Base-by-base conservation (phyloP, 1,140 invertebrate species). In the Matsumurasca onukii region DNA sequence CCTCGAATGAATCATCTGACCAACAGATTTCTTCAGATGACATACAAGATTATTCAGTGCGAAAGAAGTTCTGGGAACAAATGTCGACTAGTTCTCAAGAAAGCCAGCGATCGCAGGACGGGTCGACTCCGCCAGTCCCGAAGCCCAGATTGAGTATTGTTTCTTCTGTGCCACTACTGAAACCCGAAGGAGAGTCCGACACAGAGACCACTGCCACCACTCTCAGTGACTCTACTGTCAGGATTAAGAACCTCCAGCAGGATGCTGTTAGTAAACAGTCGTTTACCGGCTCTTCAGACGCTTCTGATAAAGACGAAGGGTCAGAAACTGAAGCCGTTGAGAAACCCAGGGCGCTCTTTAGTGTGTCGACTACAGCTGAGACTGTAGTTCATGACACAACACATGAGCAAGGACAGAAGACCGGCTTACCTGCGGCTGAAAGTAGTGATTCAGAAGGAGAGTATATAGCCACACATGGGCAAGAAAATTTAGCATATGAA, bases 61-160 rank as follows among this genome's bases (percentile, higher is more conserved):
- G 78, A 66, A 82, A 81, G 70, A 79, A 80, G 70, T 83, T 83
- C 72, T 83, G 82, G 82, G 82, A 83, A 74, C 78, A 78, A 70
- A 73, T 78, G 24, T 72, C 74, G 22, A 61, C 68, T 25, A 61
- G 29, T 20, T 30, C 3, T 22, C 67, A 59, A 69, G 34, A 20
- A 31, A 22, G 55, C 45, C 49, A 55, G 65, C 24, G 66, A 67
- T 45, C 52, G 25, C 77, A 79, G 72, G 69, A 74, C 31, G 15
- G 62, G 17, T 64, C 31, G 0, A 39, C 65, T 65, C 74, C 77
- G 9, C 80, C 81, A 24, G 72, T 79, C 48, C 81, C 81, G 12
- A 81, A 79, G 72, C 81, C 81, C 17, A 72, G 81, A 63, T 73
- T 75, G 13, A 75, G 74, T 66, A 69, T 75, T 59, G 68, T 73